A percentile compares a stretch with the other conserved stretches of the same genome.
phyloP scores from a whole-genome alignment of 2,888 invertebrate genomes.

The Gryllus longicercus region DNA sequence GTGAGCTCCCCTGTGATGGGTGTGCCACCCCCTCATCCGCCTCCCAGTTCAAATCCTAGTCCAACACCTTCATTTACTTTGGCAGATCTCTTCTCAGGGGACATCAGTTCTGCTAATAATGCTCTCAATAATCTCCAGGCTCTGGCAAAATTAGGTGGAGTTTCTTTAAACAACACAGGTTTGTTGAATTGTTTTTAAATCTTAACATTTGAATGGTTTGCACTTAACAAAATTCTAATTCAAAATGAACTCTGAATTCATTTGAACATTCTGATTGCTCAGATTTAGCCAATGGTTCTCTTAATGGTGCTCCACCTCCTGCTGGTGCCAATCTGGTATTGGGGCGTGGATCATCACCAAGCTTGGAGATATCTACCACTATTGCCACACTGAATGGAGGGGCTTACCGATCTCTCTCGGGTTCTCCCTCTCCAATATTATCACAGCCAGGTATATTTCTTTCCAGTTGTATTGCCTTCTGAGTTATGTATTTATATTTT shows the following conservation, averaged over 20 bases:
- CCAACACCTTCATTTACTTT: constrained; percentile 57
- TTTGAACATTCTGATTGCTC: constrained; percentile 38
- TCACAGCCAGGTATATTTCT: constrained; percentile 45
- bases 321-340: constrained; percentile 48
- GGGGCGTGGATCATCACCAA: constrained; percentile 59
- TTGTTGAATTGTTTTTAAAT: constrained; percentile 28
- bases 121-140: constrained; percentile 87
- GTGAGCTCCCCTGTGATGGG: constrained; percentile 27
- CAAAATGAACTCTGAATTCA: background rate
- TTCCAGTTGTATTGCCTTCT: background rate
- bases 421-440: constrained; percentile 61
- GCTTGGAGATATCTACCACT: constrained; percentile 45
- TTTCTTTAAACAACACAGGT: constrained; percentile 52
- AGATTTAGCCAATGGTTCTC: constrained; percentile 51
- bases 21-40: constrained; percentile 30
- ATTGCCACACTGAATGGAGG: constrained; percentile 33
- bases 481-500: background rate
- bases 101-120: constrained; percentile 63
- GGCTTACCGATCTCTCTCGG: constrained; percentile 49
- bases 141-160: constrained; percentile 75
- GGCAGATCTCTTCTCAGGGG: constrained; percentile 73
- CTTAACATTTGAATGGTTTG: too few relatives aligned
- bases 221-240: too few relatives aligned
- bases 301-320: constrained; percentile 48
- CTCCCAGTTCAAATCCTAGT: constrained; percentile 57